A percentile compares a stretch with the other conserved stretches of the same genome.
Conservation (phyloP, 2,113 vertebrate species). For the Agelaius phoeniceus region DNA sequence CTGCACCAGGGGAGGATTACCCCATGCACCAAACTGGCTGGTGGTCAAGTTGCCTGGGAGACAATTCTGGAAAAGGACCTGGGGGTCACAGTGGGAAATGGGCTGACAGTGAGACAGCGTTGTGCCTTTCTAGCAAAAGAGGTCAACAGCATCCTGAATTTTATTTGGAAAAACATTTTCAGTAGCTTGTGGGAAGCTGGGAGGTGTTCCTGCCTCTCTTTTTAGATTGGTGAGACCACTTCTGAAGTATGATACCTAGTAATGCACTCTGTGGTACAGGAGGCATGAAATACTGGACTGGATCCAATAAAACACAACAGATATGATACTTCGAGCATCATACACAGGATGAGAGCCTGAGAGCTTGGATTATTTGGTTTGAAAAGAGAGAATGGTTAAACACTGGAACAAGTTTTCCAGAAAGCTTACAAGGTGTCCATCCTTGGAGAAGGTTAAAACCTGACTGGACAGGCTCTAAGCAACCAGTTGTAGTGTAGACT, state of each 20-base stretch:
- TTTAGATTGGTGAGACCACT: background rate
- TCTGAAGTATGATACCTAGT: background rate
- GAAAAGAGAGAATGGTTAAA: background rate
- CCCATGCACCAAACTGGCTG: background rate
- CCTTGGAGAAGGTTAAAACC: background rate
- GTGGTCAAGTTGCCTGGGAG: background rate
- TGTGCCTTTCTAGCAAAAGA: background rate
- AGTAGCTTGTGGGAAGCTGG: background rate
- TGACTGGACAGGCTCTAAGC: background rate
- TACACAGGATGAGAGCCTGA: background rate
- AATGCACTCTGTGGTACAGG: background rate
- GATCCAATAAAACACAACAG: background rate
- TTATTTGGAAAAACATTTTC: background rate
- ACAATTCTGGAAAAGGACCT: background rate
- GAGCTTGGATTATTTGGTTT: background rate
- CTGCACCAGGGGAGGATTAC: background rate
- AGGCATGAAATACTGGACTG: background rate
- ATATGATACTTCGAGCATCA: background rate
- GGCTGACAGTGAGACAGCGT: background rate
- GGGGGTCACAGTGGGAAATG: fast-evolving
- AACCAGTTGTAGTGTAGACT: background rate
- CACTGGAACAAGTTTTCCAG: background rate
- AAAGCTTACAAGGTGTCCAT: background rate
- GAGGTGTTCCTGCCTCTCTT: background rate
- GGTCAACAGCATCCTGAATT: background rate